A percentile compares a stretch with the other conserved stretches of the same genome.
Evolutionary conservation across 2,797 vertebrate genomes (phyloP).

Genomic region (Adrianichthys oophorus): DNA sequence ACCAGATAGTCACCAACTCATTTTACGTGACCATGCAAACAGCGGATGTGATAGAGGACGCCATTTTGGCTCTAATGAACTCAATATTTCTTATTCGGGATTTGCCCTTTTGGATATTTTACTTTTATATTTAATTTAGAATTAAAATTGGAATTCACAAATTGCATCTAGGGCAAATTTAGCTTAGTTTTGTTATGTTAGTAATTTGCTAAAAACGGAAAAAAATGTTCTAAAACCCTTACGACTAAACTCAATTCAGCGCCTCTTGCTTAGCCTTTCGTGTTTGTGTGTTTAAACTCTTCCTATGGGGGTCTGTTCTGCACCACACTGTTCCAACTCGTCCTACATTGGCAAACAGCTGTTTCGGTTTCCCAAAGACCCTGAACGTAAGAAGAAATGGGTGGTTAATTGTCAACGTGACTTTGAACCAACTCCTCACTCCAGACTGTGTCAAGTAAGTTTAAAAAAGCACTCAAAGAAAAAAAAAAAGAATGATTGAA

Average conservation of each 20-base stretch:
- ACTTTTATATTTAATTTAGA: no score
- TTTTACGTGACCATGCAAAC: no score
- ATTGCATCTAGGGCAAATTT: background rate
- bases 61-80: slow-evolving; percentile 88
- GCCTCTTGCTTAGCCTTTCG: slow-evolving; percentile 15
- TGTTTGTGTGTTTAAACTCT: slow-evolving; percentile 1
- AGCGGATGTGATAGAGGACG: slow-evolving; percentile 31
- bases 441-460: slow-evolving; percentile 82
- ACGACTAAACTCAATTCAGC: slow-evolving; percentile 32
- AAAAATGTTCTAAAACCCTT: background rate
- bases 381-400: slow-evolving; percentile 80
- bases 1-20: background rate
- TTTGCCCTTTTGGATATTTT: no score
- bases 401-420: slow-evolving; percentile 80
- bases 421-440: slow-evolving; percentile 81
- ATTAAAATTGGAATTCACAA: slow-evolving; percentile 8
- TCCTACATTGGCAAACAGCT: slow-evolving; percentile 83
- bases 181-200: slow-evolving; percentile 5
- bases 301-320: slow-evolving; percentile 82
- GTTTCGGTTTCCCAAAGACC: slow-evolving; percentile 83
- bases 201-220: slow-evolving; percentile 20
- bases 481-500: no score
- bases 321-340: slow-evolving; percentile 83
- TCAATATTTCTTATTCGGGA: slow-evolving; percentile 52
- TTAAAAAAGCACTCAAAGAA: background rate